Conservation (phyloP, 2,113 vertebrate species). For the Arvicanthis niloticus region DNA sequence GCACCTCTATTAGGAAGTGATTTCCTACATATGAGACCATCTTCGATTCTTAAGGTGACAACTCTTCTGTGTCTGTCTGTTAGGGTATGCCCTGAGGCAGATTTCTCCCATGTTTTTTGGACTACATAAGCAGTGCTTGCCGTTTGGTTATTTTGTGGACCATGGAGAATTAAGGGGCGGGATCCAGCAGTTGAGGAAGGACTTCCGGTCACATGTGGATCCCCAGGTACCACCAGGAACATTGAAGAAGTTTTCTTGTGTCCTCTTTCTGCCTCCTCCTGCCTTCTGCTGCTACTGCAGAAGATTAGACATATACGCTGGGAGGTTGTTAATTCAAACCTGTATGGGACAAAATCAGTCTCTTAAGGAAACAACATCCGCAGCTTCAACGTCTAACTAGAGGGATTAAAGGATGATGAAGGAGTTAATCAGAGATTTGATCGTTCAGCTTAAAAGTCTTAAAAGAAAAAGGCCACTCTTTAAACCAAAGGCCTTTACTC, state of each 20-base stretch:
- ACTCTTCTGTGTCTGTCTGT: neutral
- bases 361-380: conserved; percentile 75
- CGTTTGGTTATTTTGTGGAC: conserved; percentile 6
- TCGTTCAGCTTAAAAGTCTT: conserved; percentile 74
- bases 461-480: neutral
- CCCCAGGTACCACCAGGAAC: conserved; percentile 29
- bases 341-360: conserved; percentile 64
- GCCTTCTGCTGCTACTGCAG: neutral
- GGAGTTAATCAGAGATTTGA: conserved; percentile 63
- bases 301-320: conserved; percentile 28
- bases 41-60: conserved; percentile 51
- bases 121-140: conserved; percentile 57
- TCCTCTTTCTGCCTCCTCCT: neutral
- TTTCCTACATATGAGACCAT: neutral
- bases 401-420: conserved; percentile 72
- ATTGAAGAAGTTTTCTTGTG: neutral
- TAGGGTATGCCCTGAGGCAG: neutral
- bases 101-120: conserved; percentile 39
- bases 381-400: conserved; percentile 52
- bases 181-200: neutral
- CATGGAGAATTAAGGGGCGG: conserved; percentile 33
- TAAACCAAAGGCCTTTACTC: conserved; percentile 41
- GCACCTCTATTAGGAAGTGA: neutral
- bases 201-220: neutral
- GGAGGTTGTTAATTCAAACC: conserved; percentile 62